phyloP scores from a whole-genome alignment of 2,113 vertebrate species.

The Castor canadensis region DNA sequence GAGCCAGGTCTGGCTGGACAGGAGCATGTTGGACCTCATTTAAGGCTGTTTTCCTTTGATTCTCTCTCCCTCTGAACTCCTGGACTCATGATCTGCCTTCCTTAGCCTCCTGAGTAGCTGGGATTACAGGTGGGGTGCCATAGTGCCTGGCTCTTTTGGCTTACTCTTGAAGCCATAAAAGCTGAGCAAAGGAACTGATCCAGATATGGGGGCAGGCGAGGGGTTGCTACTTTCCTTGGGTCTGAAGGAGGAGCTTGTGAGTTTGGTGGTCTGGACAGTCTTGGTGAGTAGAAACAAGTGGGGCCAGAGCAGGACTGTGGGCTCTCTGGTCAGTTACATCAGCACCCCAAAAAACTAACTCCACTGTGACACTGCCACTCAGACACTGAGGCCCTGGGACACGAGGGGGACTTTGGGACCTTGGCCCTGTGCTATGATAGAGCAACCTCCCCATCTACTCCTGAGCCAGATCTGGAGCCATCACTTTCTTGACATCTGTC shows the following conservation, averaged over 20 bases:
- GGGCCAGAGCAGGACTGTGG: background rate
- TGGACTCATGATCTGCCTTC: background rate
- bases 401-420: background rate
- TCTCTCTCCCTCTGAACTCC: background rate
- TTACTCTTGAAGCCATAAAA: background rate
- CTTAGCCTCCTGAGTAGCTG: background rate
- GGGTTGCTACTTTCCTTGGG: background rate
- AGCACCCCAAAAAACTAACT: background rate
- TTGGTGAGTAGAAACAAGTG: background rate
- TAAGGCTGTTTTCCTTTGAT: background rate
- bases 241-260: too few species aligned
- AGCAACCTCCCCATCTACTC: background rate
- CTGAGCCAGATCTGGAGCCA: background rate
- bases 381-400: background rate
- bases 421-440: background rate
- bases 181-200: background rate
- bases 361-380: background rate
- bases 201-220: background rate
- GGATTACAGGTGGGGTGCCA: background rate
- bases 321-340: background rate
- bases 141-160: background rate
- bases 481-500: background rate
- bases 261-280: background rate
- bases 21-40: background rate
- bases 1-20: background rate